Evolutionary conservation across 2,888 invertebrate species (phyloP), one percentile per base, ranked within the genome.

Genomic region (Quadriops clusia): DNA sequence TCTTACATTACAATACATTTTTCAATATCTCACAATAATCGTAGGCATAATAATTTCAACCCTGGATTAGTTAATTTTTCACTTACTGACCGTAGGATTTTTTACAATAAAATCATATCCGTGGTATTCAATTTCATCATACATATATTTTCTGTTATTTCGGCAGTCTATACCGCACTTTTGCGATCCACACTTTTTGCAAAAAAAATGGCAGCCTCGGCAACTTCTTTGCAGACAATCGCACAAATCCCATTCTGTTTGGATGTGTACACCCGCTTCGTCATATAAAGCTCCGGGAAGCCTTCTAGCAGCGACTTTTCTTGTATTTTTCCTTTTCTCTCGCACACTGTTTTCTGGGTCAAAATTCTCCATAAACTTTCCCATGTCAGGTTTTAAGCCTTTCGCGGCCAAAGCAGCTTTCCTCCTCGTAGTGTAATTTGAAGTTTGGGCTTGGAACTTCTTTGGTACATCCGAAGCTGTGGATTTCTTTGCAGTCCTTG

Each of bases 91-190:
- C n/a, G n/a, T n/a, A n/a, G 69, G 54, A 63, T 74, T 76, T 56
- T 66, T 75, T 24, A 72, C 62, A 7, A 70, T 61, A 46, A 66
- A 64, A 53, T 81, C 79, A 55, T 77, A 79, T 23, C 86, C 86
- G 61, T 87, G 84, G 48, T 79, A 73, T 51, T 81, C 78, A 42
- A 84, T 75, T 41, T 68, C 70, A 38, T 85, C 85, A 55, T 82
- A 81, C 49, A 73, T 70, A 70, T 78, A 83, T 60, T 79, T 81
- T 41, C 86, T 67, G 50, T 78, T 77, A 1, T 67, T 64, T 44
- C 85, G 78, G 66, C 89, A 89, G 29, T 84, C 82, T 41, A 75
- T 72, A 2, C 82, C 86, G 58, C 87, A 89, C 54, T 83, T 84
- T 13, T 60, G 60, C 0, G 83, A 83, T 11, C 57, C 61, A 49